These are phyloP conservation scores for Chrysaora quinquecirrha DNA, from an alignment of 30 jellyfish, hydroid and myxozoan genomes.

Conservation along the genomic window DNA sequence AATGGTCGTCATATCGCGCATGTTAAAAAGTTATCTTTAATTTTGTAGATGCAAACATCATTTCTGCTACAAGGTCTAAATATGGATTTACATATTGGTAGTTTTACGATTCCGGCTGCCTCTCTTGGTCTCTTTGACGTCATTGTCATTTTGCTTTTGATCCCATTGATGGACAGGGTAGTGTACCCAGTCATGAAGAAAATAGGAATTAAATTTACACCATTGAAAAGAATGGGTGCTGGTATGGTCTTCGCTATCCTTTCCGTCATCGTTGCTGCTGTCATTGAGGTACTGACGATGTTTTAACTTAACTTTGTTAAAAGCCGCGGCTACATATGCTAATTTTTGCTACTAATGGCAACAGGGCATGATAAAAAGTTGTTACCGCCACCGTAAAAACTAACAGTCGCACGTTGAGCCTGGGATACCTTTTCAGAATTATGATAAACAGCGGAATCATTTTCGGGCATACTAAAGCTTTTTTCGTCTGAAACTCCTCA, in stretches of 20 bases:
- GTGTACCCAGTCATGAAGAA: constrained; percentile 59
- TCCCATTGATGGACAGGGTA: constrained; percentile 77
- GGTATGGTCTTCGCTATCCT: constrained; percentile 88
- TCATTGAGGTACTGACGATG: constrained; percentile 66
- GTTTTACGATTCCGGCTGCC: constrained; percentile 82
- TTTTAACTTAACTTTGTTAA: too few species aligned
- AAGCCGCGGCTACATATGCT: too few species aligned
- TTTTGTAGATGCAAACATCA: constrained; percentile 94
- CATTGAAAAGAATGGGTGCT: constrained; percentile 78
- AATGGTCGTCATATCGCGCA: too few species aligned
- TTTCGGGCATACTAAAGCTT: too few species aligned
- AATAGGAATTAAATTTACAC: constrained; percentile 37
- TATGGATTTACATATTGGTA: constrained; percentile 54
- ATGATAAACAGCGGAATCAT: too few species aligned
- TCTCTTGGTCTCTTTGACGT: constrained; percentile 79
- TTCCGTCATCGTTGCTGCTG: constrained; percentile 84
- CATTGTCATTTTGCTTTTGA: constrained; percentile 55
- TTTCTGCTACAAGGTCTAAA: constrained; percentile 79
- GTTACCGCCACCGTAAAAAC: too few species aligned
- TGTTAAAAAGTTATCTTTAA: too few species aligned
- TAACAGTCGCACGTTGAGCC: too few species aligned
- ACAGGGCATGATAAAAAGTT: too few species aligned
- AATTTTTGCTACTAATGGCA: too few species aligned
- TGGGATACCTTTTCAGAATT: too few species aligned
- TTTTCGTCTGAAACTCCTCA: too few species aligned